A percentile compares a stretch with the other conserved stretches of the same genome.
Evolutionary conservation across 1,140 invertebrate species (phyloP).

Genomic region (Heliothis virescens): DNA sequence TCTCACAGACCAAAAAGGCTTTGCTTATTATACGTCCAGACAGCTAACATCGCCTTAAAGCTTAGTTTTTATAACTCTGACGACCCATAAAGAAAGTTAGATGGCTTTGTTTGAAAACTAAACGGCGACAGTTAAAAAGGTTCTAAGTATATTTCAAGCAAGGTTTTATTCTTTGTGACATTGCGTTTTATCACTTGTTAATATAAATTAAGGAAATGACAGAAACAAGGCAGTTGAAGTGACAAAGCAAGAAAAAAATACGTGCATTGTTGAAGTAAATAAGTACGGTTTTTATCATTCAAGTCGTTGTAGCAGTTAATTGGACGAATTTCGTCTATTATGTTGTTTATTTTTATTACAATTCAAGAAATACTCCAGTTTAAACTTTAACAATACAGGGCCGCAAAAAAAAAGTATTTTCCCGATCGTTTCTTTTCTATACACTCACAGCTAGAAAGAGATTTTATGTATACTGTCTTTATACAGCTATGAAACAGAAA

Average conservation of each 20-base stretch:
- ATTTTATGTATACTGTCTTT: no score
- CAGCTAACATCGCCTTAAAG: background rate
- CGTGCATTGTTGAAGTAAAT: constrained; percentile 15
- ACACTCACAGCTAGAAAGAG: no score
- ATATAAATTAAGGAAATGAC: constrained; percentile 37
- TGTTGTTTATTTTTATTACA: background rate
- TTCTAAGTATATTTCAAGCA: background rate
- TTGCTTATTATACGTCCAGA: constrained; percentile 39
- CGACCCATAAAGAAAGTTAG: constrained; percentile 30
- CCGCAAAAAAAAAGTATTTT: background rate
- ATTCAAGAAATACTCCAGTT: background rate
- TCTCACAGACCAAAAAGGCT: constrained; percentile 34
- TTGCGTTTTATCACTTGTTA: constrained; percentile 4
- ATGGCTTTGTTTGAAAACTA: background rate
- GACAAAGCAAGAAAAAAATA: constrained; percentile 39
- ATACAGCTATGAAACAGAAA: background rate
- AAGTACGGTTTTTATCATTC: constrained; percentile 11
- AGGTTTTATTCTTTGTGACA: background rate
- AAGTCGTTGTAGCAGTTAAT: constrained; percentile 8
- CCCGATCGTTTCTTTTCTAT: background rate
- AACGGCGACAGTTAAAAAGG: background rate
- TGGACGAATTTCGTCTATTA: background rate
- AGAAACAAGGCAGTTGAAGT: constrained; percentile 8
- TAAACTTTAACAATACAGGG: background rate
- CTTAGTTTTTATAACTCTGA: constrained; percentile 8